Conservation (phyloP, 2,113 vertebrate species). For the Ceuthmochares aereus region DNA sequence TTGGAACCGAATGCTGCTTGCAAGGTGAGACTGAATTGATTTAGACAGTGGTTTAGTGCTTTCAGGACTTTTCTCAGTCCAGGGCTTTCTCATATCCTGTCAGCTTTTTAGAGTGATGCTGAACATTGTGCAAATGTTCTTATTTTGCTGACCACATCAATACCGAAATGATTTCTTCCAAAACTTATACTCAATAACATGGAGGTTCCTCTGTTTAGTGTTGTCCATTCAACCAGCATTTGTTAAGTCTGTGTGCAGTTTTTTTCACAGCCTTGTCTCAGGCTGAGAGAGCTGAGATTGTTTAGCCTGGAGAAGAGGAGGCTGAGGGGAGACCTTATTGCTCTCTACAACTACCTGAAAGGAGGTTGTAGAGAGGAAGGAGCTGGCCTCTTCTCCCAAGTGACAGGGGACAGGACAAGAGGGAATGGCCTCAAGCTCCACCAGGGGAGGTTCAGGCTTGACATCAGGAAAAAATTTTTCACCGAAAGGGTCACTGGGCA, state of each 20-base stretch:
- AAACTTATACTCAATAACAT: neutral
- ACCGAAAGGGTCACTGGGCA: too few relatives aligned
- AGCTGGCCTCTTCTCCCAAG: too few relatives aligned
- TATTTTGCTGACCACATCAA: conserved; percentile 4
- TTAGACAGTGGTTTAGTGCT: neutral
- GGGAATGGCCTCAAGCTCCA: too few relatives aligned
- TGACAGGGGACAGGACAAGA: too few relatives aligned
- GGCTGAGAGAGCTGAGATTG: neutral
- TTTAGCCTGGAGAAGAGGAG: too few relatives aligned
- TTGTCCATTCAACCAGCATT: neutral
- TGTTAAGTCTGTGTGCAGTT: neutral
- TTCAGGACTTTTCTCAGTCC: neutral
- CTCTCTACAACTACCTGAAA: too few relatives aligned
- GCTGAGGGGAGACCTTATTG: too few relatives aligned
- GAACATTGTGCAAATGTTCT: neutral
- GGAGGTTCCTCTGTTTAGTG: neutral
- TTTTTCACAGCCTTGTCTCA: neutral
- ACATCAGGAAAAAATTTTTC: too few relatives aligned
- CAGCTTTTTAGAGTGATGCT: neutral
- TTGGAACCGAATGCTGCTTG: neutral
- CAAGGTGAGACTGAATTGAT: neutral
- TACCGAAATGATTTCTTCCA: neutral
- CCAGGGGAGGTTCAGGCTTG: too few relatives aligned
- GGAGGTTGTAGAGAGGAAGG: too few relatives aligned
- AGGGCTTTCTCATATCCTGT: neutral